A percentile compares a stretch with the other conserved stretches of the same genome.
Evolutionary conservation across 2,113 vertebrate genomes (phyloP).

Genomic region (Ursus arctos): DNA sequence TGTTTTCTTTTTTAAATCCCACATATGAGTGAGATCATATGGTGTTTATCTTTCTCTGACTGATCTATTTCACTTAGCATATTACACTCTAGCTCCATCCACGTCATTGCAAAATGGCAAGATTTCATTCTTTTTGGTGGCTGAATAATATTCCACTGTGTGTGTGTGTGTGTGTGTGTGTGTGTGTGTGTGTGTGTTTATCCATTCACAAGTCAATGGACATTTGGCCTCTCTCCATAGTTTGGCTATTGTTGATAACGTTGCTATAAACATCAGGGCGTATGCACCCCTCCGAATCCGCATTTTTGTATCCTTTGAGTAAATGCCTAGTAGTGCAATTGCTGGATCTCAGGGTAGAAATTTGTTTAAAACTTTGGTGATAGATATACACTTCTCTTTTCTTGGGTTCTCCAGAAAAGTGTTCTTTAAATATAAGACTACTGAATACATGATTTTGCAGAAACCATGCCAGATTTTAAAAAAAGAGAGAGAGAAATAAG

Average conservation of each 20-base stretch:
- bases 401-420: constrained; percentile 22
- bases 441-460: neutral
- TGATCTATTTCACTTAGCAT: neutral
- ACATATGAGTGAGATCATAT: neutral
- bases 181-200: neutral
- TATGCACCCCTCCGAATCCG: neutral
- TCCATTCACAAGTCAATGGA: neutral
- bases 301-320: neutral
- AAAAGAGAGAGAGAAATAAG: neutral
- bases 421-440: neutral
- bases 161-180: neutral
- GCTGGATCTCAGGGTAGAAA: neutral
- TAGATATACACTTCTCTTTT: neutral
- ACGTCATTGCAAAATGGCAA: neutral
- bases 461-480: neutral
- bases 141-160: neutral
- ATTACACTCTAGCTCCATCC: neutral
- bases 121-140: neutral
- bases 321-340: neutral
- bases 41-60: neutral
- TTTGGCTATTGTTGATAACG: neutral
- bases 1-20: neutral
- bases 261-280: neutral
- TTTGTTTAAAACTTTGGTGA: neutral
- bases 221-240: neutral